Conservation (phyloP, 2,888 invertebrate species). For the Pseudococcus viburni region DNA sequence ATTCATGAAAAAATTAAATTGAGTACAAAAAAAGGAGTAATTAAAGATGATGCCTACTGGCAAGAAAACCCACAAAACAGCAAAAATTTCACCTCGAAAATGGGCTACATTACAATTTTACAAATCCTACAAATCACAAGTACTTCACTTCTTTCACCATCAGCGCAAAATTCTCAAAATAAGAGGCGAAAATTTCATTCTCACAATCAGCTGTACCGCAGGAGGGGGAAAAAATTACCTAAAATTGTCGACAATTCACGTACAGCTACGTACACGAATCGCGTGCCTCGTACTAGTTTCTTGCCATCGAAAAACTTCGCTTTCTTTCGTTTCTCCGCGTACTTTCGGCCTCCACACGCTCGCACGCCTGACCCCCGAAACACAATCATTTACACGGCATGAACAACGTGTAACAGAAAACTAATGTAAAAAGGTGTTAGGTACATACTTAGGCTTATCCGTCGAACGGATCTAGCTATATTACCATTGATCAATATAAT, state of each 20-base stretch:
- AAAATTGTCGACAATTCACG: not conserved
- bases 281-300: constrained; percentile 26
- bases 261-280: not conserved
- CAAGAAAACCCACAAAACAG: too few species aligned
- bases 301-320: not conserved
- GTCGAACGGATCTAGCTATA: constrained; percentile 39
- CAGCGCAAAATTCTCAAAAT: too few species aligned
- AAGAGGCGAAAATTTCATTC: too few species aligned
- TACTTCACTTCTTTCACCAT: too few species aligned
- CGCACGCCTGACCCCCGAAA: not conserved
- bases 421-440: constrained; percentile 56
- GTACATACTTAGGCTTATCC: constrained; percentile 52
- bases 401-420: constrained; percentile 41
- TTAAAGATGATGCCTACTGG: too few species aligned
- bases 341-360: not conserved
- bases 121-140: too few species aligned
- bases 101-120: too few species aligned
- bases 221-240: not conserved
- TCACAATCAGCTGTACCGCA: too few species aligned
- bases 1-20: too few species aligned
- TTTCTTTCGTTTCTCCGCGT: not conserved
- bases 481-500: constrained; percentile 43
- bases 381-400: constrained; percentile 37
- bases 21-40: too few species aligned
- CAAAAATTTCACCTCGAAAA: too few species aligned